Conservation (phyloP, 2,888 invertebrate genomes). For the Aspidapion aeneum region DNA sequence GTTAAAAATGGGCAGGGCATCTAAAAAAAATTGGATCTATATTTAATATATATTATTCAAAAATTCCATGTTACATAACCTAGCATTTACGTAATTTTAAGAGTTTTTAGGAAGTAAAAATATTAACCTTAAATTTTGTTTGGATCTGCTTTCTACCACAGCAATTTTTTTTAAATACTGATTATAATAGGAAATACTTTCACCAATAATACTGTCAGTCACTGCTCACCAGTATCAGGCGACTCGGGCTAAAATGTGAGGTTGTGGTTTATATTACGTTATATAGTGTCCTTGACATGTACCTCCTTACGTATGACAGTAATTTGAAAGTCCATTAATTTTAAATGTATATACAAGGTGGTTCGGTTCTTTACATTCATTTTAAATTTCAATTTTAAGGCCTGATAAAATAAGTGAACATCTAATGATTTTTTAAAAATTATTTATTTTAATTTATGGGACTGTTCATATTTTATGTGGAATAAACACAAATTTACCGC, state of each 20-base stretch:
- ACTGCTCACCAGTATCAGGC: not conserved
- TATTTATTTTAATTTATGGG: no score
- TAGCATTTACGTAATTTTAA: slow-evolving; percentile 1
- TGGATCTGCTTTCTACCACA: not conserved
- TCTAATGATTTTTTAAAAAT: no score
- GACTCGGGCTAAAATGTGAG: not conserved
- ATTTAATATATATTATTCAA: slow-evolving; percentile 18
- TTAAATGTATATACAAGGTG: no score
- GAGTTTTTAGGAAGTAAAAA: not conserved
- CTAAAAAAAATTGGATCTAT: slow-evolving; percentile 43
- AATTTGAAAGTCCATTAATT: no score
- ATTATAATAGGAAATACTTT: not conserved
- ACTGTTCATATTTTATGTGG: no score
- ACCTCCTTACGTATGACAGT: not conserved
- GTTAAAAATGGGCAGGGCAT: slow-evolving; percentile 91
- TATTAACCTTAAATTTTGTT: not conserved
- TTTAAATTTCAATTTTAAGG: no score
- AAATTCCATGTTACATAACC: slow-evolving; percentile 18
- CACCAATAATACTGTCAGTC: not conserved
- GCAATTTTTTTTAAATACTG: not conserved
- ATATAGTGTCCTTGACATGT: not conserved
- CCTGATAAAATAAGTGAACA: no score
- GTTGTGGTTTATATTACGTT: not conserved
- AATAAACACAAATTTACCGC: no score
- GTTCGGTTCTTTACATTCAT: no score